Base-by-base conservation (phyloP, 2,888 invertebrate species). In the Cephalotes varians region DNA sequence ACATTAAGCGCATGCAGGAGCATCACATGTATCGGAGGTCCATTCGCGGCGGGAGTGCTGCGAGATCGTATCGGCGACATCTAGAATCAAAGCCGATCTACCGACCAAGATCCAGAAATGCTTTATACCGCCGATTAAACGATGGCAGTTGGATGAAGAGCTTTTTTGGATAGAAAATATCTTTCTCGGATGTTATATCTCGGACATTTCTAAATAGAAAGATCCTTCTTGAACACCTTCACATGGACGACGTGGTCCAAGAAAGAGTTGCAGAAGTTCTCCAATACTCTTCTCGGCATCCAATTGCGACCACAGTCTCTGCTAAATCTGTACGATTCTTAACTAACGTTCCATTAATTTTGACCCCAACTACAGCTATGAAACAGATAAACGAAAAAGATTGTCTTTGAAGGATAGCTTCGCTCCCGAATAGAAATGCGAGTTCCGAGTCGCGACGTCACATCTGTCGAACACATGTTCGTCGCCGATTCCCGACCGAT, bases 21-120 rank as follows among this genome's bases (percentile, higher is more conserved):
- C 88, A 87, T 88, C 87, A 87, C 84, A 87, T 71, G 73, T 31
- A 56, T 88, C 47, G 74, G 79, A 85, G 64, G 72, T 88, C 56
- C 83, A 76, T 79, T 81, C 76, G 28, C 34, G 9, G 56, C 54
- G 71, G 21, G 31, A 44, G 54, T 62, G 64, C 21, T 64, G 21
- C 81, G 83, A 86, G 86, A 84, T 86, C 87, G 79, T 81, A 64
- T 31, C 60, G 67, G 54, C 51, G 71, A 51, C 21, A 21, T 51
- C 21, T 44, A 10, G 44, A 67, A n/a, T 37, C 40, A 15, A 56
- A 44, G 25, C 1, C 25, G 9, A 64, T 51, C 6, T 40, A 10
- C n/a, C 21, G 21, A 67, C n/a, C 7, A 54, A 44, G 21, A 49
- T 34, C 31, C 6, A 62, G 21, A 2, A 34, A 44, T 37, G 15